Conservation (phyloP, 2,888 invertebrate genomes). For the Megaustenia siamemsis region DNA sequence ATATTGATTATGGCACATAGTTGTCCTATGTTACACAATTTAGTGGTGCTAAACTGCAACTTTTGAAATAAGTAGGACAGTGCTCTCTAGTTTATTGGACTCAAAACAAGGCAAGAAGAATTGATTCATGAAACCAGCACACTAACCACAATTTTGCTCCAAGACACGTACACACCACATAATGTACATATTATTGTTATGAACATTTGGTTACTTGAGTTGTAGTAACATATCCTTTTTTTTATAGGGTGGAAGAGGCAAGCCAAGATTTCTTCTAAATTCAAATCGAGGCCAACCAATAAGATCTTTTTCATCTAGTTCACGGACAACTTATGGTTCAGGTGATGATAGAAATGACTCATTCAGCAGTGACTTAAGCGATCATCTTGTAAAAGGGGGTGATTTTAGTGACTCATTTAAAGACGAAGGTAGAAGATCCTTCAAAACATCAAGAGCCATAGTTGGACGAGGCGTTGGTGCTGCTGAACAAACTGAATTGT, state of each 20-base stretch:
- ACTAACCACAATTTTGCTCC: no score
- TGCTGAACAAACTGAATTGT: background rate
- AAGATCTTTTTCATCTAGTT: background rate
- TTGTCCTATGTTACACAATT: no score
- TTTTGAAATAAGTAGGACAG: no score
- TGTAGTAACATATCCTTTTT: no score
- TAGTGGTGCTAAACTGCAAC: no score
- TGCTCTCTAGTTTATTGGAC: no score
- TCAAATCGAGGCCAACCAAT: background rate
- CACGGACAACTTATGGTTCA: background rate
- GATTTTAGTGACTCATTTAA: background rate
- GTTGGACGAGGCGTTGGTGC: conserved; percentile 21
- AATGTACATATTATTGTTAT: no score
- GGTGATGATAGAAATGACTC: background rate
- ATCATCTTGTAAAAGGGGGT: background rate
- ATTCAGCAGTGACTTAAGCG: background rate
- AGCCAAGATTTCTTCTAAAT: background rate
- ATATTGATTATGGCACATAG: no score
- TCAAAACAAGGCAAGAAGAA: no score
- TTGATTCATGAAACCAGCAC: no score
- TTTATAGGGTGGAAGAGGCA: background rate
- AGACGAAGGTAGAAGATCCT: background rate
- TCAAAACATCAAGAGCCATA: background rate
- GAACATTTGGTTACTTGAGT: no score
- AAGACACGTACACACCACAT: background rate